Conservation (phyloP, 2,797 vertebrate genomes). For the Paratrypauchen microcephalus region DNA sequence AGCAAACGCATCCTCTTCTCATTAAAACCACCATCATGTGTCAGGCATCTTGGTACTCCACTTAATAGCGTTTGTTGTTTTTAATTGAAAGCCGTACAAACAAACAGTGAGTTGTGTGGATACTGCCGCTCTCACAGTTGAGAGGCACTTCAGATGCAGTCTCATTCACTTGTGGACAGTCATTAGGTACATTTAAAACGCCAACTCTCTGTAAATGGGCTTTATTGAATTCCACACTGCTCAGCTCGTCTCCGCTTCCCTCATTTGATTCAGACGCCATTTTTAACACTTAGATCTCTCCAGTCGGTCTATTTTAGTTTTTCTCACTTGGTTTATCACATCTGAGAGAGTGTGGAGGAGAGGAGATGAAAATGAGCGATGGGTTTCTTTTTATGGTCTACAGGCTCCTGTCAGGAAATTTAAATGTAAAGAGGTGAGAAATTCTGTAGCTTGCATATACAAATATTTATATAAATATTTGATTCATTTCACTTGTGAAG, state of each 20-base stretch:
- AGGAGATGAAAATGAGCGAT: slow-evolving; percentile 16
- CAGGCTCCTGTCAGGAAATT: background rate
- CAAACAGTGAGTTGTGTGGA: slow-evolving; percentile 40
- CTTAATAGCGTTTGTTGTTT: slow-evolving; percentile 28
- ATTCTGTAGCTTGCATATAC: background rate
- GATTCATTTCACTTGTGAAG: background rate
- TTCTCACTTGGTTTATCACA: slow-evolving; percentile 27
- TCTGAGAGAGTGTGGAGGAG: slow-evolving; percentile 38
- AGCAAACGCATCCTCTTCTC: slow-evolving; percentile 14
- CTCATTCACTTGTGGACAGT: slow-evolving; percentile 32
- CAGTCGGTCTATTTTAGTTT: slow-evolving; percentile 1
- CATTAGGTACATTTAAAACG: slow-evolving; percentile 26
- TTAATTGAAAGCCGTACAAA: slow-evolving; percentile 36
- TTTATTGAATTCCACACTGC: slow-evolving; percentile 21
- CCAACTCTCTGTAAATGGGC: slow-evolving; percentile 10
- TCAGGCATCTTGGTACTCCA: slow-evolving; percentile 42
- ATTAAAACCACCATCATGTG: slow-evolving; percentile 37
- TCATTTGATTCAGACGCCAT: slow-evolving; percentile 20
- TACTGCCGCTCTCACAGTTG: slow-evolving; percentile 30
- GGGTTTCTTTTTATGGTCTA: slow-evolving; percentile 16
- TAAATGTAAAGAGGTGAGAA: background rate
- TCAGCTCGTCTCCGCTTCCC: slow-evolving; percentile 19
- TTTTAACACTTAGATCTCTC: slow-evolving; percentile 31
- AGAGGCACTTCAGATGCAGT: slow-evolving; percentile 28
- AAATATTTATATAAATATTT: background rate